Evolutionary conservation across 2,113 vertebrate species (phyloP), one percentile per base, ranked within the genome.

Genomic region (Prionailurus bengalensis): DNA sequence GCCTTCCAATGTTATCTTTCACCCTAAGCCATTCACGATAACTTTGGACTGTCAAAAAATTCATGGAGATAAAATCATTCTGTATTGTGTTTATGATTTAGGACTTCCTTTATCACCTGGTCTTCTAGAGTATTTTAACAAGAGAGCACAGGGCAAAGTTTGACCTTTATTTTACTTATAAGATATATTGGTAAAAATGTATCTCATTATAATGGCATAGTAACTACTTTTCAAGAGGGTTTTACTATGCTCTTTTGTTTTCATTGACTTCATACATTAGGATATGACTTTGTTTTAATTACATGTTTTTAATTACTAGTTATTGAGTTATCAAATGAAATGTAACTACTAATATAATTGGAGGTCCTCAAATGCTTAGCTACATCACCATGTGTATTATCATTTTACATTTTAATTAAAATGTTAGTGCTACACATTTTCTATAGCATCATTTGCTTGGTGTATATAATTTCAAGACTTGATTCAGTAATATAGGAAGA

Each of bases 381-480:
- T 79, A 79, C n/a, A 91, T 27, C 33, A 61, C 79, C 8, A 61
- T 95, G 65, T 19, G 74, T 45, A 92, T 89, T 87, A 96, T 92
- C 29, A 71, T 76, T 92, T 96, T 91, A 45, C 73, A 53, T 88
- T 97, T 93, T 94, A 97, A 98, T 89, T 96, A 96, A 97, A 95
- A 94, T 97, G 31, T 88, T 94, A 88, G 51, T 88, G 61, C 31
- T 82, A 42, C 5, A 42, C 21, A 92, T 94, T 96, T 76, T 36
- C 66, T 42, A 36, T 71, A 71, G 15, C 17, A 80, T 95, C 55
- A 76, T 95, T 96, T 85, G 48, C 71, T 87, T 73, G 16, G 39
- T 88, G 21, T 76, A 45, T 97, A 91, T 78, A 78, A 97, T 95
- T 95, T 97, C 17, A 95, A 91, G 15, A 70, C 88, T 78, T 85